Conservation (phyloP, 2,797 vertebrate genomes). For the Masticophis lateralis region DNA sequence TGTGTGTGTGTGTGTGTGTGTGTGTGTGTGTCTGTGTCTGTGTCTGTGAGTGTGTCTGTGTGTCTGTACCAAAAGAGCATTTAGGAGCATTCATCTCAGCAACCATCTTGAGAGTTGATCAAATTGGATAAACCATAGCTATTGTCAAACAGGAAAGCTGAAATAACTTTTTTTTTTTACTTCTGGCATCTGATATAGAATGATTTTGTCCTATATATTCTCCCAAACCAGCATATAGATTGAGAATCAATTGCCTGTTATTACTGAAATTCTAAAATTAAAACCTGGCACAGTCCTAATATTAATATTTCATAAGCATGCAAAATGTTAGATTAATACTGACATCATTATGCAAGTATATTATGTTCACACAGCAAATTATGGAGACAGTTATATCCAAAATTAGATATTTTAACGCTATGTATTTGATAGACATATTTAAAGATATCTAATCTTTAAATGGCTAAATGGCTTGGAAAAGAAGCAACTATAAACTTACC, state of each 20-base stretch:
- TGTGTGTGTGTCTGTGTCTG: not conserved
- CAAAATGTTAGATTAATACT: not conserved
- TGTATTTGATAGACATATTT: not conserved
- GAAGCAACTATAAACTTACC: not conserved
- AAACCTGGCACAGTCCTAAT: not conserved
- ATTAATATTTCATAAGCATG: not conserved
- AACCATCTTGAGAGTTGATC: not conserved
- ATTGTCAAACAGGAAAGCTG: not conserved
- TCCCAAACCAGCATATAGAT: not conserved
- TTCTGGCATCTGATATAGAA: not conserved
- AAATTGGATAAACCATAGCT: not conserved
- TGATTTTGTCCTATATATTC: not conserved
- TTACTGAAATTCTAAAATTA: not conserved
- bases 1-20: not conserved
- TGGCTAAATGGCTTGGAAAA: not conserved
- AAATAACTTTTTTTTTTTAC: not conserved
- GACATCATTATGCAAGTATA: not conserved
- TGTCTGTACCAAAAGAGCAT: not conserved
- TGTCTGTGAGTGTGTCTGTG: accelerated
- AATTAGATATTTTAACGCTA: not conserved
- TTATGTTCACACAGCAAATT: not conserved
- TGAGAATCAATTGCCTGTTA: not conserved
- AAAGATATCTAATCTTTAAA: not conserved
- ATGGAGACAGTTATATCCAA: not conserved
- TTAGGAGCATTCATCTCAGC: not conserved